Base-by-base conservation (phyloP, 2,113 vertebrate species). In the Lophotis ruficrista region DNA sequence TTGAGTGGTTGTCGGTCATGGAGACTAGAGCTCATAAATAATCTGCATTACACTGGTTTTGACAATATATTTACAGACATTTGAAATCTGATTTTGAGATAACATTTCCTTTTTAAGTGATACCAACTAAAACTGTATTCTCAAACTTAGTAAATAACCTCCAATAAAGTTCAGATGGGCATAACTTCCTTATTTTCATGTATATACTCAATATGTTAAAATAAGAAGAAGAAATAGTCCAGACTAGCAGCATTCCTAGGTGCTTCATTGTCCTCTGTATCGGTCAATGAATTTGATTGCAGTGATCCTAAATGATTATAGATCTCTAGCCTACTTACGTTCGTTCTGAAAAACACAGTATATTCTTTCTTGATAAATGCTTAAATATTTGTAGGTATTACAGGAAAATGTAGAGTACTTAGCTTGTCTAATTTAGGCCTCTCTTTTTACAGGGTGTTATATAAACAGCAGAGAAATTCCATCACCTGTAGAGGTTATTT, bases 311-410 rank as follows among this genome's bases (percentile, higher is more conserved):
- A 47, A 31, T 57, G 5, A 14, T 50, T 41, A 15, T 3, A 53
- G n/a, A n/a, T 54, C 5, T 54, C 1, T 12, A 68, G 19, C 14
- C 19, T 76, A 5, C 7, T 56, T 41, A 21, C 0, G 9, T 9
- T 18, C 3, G 1, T 66, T 75, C 14, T 77, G 43, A 12, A 51
- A 53, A 65, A 6, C 10, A 10, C 10, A 3, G 9, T 13, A 6
- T 69, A 27, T 82, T 12, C 20, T 56, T n/a, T 73, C 19, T 80
- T 68, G 64, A 54, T 37, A 38, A 69, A 60, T 6, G 18, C 30
- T 69, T 51, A 60, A 41, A 30, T 81, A 38, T 69, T 57, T 87
- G 48, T 65, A 56, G 45, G 8, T 33, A 19, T 38, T 69, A 35
- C 24, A 70, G 53, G 35, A 73, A 76, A 83, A 47, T 56, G 15